phyloP scores from a whole-genome alignment of 2,113 vertebrate species.

The Nannospalax galili region DNA sequence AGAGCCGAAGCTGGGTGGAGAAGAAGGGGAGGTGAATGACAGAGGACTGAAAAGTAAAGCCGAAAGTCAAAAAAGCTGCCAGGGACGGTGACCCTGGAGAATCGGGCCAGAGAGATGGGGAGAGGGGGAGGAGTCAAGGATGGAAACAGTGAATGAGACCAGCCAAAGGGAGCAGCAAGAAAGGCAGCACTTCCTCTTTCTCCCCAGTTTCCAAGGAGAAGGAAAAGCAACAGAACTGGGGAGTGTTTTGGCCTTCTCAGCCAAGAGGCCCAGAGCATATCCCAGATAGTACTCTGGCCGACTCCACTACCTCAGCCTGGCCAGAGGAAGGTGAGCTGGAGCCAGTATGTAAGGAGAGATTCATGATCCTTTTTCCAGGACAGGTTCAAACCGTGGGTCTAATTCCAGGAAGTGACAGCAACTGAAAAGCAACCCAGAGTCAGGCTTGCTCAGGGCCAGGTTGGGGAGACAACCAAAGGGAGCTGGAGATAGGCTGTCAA shows the following conservation, averaged over 20 bases:
- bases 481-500: background rate
- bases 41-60: background rate
- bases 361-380: slow-evolving; percentile 71
- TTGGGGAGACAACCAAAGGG: slow-evolving; percentile 1
- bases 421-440: slow-evolving; percentile 35
- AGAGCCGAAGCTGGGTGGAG: background rate
- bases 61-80: background rate
- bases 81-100: background rate
- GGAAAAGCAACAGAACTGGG: background rate
- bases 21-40: background rate
- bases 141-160: background rate
- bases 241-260: slow-evolving; percentile 52
- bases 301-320: slow-evolving; percentile 41
- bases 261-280: slow-evolving; percentile 48
- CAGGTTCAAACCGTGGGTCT: slow-evolving; percentile 37
- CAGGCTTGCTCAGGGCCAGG: background rate
- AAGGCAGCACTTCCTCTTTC: background rate
- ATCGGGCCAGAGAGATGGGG: rapidly evolving
- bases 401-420: slow-evolving; percentile 63
- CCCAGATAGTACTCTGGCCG: slow-evolving; percentile 43
- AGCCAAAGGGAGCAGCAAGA: background rate
- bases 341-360: slow-evolving; percentile 67
- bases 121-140: background rate
- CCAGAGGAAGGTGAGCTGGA: slow-evolving; percentile 8
- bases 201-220: background rate